phyloP scores from a whole-genome alignment of 2,888 invertebrate species.

The Aporophyla lueneburgensis region DNA sequence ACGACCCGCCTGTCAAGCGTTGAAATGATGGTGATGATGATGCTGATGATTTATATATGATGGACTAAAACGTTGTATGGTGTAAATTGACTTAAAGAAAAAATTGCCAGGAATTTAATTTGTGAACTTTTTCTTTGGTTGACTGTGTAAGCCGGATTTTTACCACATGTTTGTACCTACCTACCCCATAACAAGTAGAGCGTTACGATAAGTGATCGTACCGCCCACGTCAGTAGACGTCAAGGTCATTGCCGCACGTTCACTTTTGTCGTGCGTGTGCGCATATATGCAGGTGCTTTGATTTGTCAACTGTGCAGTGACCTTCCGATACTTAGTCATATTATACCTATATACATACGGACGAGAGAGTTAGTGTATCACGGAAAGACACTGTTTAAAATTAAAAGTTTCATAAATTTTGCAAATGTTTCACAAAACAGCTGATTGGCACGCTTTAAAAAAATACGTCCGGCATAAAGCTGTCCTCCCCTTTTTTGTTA shows the following conservation, averaged over 20 bases:
- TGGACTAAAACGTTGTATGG: no score
- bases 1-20: no score
- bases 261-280: slow-evolving; percentile 58
- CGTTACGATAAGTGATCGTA: slow-evolving; percentile 47
- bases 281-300: slow-evolving; percentile 54
- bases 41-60: no score
- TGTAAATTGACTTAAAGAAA: no score
- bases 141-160: not conserved
- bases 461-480: not conserved
- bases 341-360: not conserved
- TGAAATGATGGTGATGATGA: no score
- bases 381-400: not conserved
- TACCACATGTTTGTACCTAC: not conserved
- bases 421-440: not conserved
- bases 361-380: not conserved
- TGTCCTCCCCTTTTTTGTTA: not conserved
- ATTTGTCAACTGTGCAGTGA: slow-evolving; percentile 44
- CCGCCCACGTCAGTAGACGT: slow-evolving; percentile 45
- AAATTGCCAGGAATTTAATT: not conserved
- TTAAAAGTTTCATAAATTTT: not conserved
- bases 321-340: slow-evolving; percentile 36
- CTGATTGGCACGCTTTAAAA: not conserved
- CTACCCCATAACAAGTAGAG: slow-evolving; percentile 31
- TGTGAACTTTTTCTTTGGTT: not conserved
- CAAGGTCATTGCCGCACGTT: slow-evolving; percentile 64